These are phyloP conservation scores for Scomber japonicus DNA, from an alignment of 2,113 vertebrate genomes.

Conservation along the genomic window DNA sequence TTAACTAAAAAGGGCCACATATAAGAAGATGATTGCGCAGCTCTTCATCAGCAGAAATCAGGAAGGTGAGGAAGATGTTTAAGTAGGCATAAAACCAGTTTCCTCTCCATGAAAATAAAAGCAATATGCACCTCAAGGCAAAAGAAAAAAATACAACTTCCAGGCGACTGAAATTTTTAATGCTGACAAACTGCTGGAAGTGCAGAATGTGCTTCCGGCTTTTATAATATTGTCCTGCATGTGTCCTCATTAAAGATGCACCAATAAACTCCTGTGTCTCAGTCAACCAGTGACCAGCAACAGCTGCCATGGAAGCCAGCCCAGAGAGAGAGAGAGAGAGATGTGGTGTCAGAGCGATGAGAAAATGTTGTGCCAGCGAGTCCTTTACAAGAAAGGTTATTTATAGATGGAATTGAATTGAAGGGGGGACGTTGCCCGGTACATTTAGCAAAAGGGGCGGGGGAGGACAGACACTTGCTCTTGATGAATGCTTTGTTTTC, in stretches of 20 bases:
- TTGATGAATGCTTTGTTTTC: constrained; percentile 69
- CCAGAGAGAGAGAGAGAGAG: constrained; percentile 5
- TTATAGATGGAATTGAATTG: constrained; percentile 80
- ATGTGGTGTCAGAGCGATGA: constrained; percentile 61
- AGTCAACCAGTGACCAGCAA: constrained; percentile 36
- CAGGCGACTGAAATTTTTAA: neutral
- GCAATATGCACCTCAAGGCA: constrained; percentile 15
- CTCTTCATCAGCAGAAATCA: constrained; percentile 7
- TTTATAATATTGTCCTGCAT: constrained; percentile 35
- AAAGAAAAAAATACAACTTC: neutral
- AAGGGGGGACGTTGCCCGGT: constrained; percentile 53
- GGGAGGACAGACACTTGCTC: constrained; percentile 55
- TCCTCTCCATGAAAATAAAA: constrained; percentile 25
- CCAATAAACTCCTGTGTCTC: constrained; percentile 39
- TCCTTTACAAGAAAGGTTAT: constrained; percentile 76
- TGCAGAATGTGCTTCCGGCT: constrained; percentile 15
- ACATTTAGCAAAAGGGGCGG: constrained; percentile 54
- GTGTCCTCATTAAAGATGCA: constrained; percentile 42
- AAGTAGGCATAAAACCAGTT: neutral
- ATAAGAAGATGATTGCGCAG: neutral
- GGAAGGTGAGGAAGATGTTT: neutral
- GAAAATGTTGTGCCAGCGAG: constrained; percentile 63
- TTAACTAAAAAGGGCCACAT: neutral
- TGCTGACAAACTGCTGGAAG: constrained; percentile 28
- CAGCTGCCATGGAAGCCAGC: constrained; percentile 53